Base-by-base conservation (phyloP, 1,140 invertebrate genomes). In the Drosophila obscura region DNA sequence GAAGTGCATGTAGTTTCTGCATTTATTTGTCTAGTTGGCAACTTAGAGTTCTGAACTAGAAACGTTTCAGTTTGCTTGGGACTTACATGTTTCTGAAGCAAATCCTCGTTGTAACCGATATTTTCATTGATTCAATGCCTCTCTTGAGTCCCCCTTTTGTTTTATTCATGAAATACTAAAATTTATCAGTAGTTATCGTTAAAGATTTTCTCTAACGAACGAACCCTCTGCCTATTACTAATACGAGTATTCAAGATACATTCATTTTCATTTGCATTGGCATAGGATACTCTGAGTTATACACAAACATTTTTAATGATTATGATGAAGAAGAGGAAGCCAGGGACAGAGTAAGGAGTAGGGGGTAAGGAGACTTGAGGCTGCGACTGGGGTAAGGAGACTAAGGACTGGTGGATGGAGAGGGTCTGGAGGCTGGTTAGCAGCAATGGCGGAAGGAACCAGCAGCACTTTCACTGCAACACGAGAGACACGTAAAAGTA, bases 241-340 rank as follows among this genome's bases (percentile, higher is more conserved):
- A 48, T 13, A 65, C 13, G 50, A 43, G 41, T 51, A 66, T 51
- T 65, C 31, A 31, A 5, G 31, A 65, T 7, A 31, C 35, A 65
- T 65, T 50, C 26, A n/a, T 28, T 50, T 65, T 31, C 60, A 65
- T 66, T 66, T 66, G 63, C 63, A 65, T 65, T 53, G 48, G 49
- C 50, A 65, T 51, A 51, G 63, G 43, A 46, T 28, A 16, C n/a
- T n/a, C 9, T 15, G 31, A 16, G 13, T 26, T 15, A 22, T 50
- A 43, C 39, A 31, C 22, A 48, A 51, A 43, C 9, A 57, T 57
- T 69, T 57, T 48, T 68, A 49, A 56, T 69, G 64, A 69, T 57
- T 49, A 8, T 13, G 31, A 39, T 39, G 35, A 13, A 11, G 11
- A 28, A 1, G 5, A 28, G 26, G 0, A 28, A 7, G 26, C 26